phyloP scores from a whole-genome alignment of 1,140 invertebrate species.

The Drosophila eugracilis region DNA sequence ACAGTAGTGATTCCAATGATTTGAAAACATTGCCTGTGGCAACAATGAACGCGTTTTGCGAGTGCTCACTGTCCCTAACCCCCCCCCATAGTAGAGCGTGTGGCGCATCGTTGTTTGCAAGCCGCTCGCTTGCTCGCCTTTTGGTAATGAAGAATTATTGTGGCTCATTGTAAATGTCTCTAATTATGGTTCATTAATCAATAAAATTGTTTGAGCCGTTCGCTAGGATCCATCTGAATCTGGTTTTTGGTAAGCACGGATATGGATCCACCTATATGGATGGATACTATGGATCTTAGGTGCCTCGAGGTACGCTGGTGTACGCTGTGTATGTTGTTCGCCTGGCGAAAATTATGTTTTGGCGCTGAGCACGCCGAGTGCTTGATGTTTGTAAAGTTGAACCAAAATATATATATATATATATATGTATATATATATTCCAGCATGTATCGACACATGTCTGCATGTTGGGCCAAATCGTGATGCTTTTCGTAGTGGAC shows the following conservation, averaged over 20 bases:
- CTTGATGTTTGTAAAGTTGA: slow-evolving; percentile 28
- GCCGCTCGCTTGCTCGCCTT: slow-evolving; percentile 59
- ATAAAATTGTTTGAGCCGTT: slow-evolving; percentile 75
- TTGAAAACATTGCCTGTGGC: not conserved
- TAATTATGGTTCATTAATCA: slow-evolving; percentile 85
- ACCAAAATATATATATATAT: not conserved
- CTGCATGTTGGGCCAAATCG: slow-evolving; percentile 68
- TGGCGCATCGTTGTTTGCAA: slow-evolving; percentile 24
- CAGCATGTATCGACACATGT: slow-evolving; percentile 64
- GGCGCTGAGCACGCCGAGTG: slow-evolving; percentile 31
- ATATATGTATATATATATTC: slow-evolving; percentile 29
- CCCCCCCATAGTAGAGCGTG: too few species aligned
- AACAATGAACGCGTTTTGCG: not conserved
- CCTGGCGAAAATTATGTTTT: slow-evolving; percentile 64
- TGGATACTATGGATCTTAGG: not conserved
- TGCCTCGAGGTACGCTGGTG: slow-evolving; percentile 2
- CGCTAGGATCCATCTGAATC: slow-evolving; percentile 26
- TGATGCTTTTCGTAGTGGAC: slow-evolving; percentile 77
- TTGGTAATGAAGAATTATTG: slow-evolving; percentile 84
- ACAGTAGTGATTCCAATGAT: slow-evolving; percentile 30
- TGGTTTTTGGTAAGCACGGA: slow-evolving; percentile 3
- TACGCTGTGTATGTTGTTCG: not conserved
- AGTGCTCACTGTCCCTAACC: slow-evolving; percentile 7
- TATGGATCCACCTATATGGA: not conserved
- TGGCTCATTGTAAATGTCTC: slow-evolving; percentile 81